Percentiles rank a stretch among this genome's conserved stretches.
These are phyloP conservation scores for Penaeus indicus DNA, from an alignment of 1,140 invertebrate genomes.

Conservation along the genomic window DNA sequence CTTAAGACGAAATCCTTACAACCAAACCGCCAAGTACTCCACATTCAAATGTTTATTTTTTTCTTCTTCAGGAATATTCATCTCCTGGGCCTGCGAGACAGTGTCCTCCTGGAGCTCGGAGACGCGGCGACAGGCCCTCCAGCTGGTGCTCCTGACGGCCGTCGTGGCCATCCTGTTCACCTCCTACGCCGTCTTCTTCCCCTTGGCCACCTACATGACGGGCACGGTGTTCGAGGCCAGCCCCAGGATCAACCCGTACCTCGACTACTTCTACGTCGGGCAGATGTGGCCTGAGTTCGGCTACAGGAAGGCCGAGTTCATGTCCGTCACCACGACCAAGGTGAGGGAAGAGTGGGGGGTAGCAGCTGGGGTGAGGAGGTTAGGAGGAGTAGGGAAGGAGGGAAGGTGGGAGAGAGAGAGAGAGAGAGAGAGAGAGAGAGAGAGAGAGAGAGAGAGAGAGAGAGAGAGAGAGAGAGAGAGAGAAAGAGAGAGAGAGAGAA, in stretches of 20 bases:
- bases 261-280: conserved; percentile 52
- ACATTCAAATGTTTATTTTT: background rate
- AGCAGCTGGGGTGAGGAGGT: no score
- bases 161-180: conserved; percentile 6
- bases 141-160: background rate
- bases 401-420: no score
- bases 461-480: no score
- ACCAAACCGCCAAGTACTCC: background rate
- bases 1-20: background rate
- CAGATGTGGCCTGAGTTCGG: conserved; percentile 64
- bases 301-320: conserved; percentile 47
- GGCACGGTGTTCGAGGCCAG: conserved; percentile 46
- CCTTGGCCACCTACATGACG: conserved; percentile 60
- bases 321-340: background rate
- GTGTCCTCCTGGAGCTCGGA: background rate
- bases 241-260: conserved; percentile 18
- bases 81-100: conserved; percentile 25
- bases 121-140: conserved; percentile 5
- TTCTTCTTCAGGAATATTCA: background rate
- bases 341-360: conserved; percentile 29
- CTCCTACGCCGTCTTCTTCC: conserved; percentile 61
- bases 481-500: no score
- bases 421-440: no score
- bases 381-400: no score
- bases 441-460: no score